Base-by-base conservation (phyloP, 2,888 invertebrate genomes). In the Melikaiella ostensackeni region DNA sequence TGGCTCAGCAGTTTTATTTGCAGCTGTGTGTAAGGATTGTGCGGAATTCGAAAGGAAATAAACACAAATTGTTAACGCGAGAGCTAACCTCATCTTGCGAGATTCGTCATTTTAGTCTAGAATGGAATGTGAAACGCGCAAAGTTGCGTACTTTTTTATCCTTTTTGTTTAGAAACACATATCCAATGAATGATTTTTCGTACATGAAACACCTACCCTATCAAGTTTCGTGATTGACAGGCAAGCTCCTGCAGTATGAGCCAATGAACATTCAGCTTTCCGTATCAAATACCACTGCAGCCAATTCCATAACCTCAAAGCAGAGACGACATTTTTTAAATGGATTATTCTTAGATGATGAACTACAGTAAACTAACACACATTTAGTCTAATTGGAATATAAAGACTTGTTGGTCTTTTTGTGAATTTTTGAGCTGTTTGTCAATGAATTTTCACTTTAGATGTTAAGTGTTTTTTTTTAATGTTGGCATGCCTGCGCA, bases 1-100 rank as follows among this genome's bases (percentile, higher is more conserved):
- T 1, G 83, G 73, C 8, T 90, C 89, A 11, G 75, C 76, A 35
- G 85, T 89, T 79, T 89, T 89, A 50, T 91, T 91, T 13, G 75
- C 75, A 59, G 83, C 79, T 13, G 84, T 82, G 11, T 85, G 79
- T 16, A 85, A 79, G 77, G 86, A 83, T 73, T 61, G 76, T 74
- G 75, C 82, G 74, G 77, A 61, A 76, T 83, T 62, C 76, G 81
- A 83, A 13, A 74, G 76, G 64, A 86, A 81, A 74, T 75, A 84
- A 63, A 82, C 19, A n/a, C 85, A 76, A 76, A 82, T 75, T 66
- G 79, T 63, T 9, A 81, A 61, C 55, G 62, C 30, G 9, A 82
- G 75, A 59, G 74, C 61, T 81, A 85, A 84, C 84, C 79, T 88
- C 88, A 88, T 88, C 81, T 84, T 86, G 84, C 62, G 57, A 76